Evolutionary conservation across 2,888 invertebrate species (phyloP), one percentile per base, ranked within the genome.

Genomic region (Petrolisthes manimaculis): DNA sequence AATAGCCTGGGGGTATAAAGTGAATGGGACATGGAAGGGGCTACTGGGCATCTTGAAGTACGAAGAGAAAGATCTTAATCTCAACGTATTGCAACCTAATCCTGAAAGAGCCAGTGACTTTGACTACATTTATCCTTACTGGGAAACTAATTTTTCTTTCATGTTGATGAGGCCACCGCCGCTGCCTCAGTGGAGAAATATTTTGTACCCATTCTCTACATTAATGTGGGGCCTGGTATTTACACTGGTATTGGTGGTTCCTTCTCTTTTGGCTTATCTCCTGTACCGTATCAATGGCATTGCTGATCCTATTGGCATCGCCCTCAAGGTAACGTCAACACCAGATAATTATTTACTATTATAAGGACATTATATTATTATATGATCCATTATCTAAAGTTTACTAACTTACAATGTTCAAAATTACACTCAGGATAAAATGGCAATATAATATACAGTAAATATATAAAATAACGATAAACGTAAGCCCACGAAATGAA

Each of bases 121-220:
- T n/a, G 71, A 71, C n/a, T 6, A n/a, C 18, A 71, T 21, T 6
- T 71, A 71, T n/a, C 71, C 71, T n/a, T n/a, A 71, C 71, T 71
- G 71, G 71, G 71, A n/a, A 6, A 71, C 71, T 6, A 71, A n/a
- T n/a, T 71, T 71, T n/a, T 14, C 71, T 21, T 71, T 71, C 71
- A 12, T 71, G 6, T 18, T 71, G n/a, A 14, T 14, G 6, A 21
- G 14, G 18, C 71, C 71, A 6, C 71, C 14, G 71, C 71, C 71
- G 21, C 71, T 71, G 21, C 71, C 71, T 6, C 71, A n/a, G 6
- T 71, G 71, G 71, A 71, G 21, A 21, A 71, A 71, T n/a, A n/a
- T 71, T n/a, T 21, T 71, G 71, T 71, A 71, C 71, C 71, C 71
- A 71, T 71, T 71, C n/a, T 71, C 71, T 6, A n/a, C 21, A 21